Evolutionary conservation across 2,113 vertebrate species (phyloP).

Genomic region (Passer montanus): DNA sequence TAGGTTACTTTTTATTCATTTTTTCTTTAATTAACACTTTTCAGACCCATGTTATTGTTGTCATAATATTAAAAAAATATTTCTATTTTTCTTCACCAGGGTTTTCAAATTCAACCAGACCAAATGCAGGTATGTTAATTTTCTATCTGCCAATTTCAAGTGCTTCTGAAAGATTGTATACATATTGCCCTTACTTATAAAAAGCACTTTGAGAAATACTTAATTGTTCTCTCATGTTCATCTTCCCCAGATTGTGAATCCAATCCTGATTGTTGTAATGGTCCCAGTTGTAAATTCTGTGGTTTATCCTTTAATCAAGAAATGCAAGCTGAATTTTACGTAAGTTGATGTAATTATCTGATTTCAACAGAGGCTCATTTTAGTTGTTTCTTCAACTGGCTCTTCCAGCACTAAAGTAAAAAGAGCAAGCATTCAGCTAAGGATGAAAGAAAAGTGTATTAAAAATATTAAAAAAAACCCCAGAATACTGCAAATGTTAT

Average conservation of each 20-base stretch:
- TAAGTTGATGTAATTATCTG: conserved; percentile 69
- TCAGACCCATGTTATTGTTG: not conserved
- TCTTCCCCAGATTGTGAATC: conserved; percentile 84
- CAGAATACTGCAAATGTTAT: not conserved
- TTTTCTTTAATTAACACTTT: not conserved
- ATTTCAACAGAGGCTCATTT: not conserved
- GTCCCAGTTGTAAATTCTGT: conserved; percentile 85
- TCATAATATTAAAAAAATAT: not conserved
- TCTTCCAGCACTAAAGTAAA: not conserved
- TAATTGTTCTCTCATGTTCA: not conserved
- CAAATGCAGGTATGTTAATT: conserved; percentile 89
- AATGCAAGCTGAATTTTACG: conserved; percentile 92
- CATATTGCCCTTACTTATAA: not conserved
- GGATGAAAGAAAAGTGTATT: not conserved
- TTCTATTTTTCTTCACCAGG: conserved; percentile 69
- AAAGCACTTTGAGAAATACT: not conserved
- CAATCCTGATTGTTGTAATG: conserved; percentile 90
- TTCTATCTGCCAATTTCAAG: not conserved
- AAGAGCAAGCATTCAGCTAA: not conserved
- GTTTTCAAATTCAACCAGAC: conserved; percentile 88
- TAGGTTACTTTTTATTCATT: conserved; percentile 70
- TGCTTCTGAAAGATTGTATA: not conserved
- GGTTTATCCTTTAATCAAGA: conserved; percentile 88
- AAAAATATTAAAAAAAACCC: not conserved
- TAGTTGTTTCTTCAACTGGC: not conserved